Percentiles rank a stretch among this genome's conserved stretches.
phyloP scores from a whole-genome alignment of 2,888 invertebrate species.

The Catotricha subobsoleta region DNA sequence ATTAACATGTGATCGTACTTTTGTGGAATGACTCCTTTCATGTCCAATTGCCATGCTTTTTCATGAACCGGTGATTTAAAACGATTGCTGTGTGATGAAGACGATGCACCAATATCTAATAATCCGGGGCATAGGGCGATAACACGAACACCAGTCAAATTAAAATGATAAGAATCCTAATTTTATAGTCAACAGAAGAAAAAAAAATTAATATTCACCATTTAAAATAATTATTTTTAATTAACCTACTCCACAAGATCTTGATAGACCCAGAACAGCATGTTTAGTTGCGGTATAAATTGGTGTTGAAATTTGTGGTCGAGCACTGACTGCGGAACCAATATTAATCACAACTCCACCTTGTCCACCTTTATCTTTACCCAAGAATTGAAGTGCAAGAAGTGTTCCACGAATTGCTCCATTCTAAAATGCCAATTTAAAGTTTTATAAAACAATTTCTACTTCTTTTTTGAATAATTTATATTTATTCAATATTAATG shows the following conservation, averaged over 20 bases:
- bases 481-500: neutral
- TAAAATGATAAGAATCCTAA: slow-evolving; percentile 54
- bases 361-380: slow-evolving; percentile 54
- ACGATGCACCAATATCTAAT: slow-evolving; percentile 33
- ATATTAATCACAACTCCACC: slow-evolving; percentile 63
- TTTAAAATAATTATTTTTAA: neutral
- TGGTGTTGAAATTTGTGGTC: slow-evolving; percentile 52
- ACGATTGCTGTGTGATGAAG: slow-evolving; percentile 45
- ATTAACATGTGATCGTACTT: slow-evolving; percentile 31
- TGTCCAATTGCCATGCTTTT: slow-evolving; percentile 52
- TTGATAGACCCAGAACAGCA: slow-evolving; percentile 52
- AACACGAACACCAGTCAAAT: slow-evolving; percentile 50
- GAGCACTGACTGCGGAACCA: slow-evolving; percentile 49
- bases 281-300: slow-evolving; percentile 64
- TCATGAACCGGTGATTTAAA: slow-evolving; percentile 53
- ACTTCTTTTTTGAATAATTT: too few species aligned
- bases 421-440: slow-evolving; percentile 39
- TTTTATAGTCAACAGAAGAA: neutral
- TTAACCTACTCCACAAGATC: slow-evolving; percentile 47
- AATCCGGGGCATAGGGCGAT: slow-evolving; percentile 52
- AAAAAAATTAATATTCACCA: neutral
- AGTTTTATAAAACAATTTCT: neutral
- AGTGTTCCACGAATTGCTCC: slow-evolving; percentile 58
- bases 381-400: slow-evolving; percentile 55
- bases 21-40: slow-evolving; percentile 41